A percentile compares a stretch with the other conserved stretches of the same genome.
phyloP scores from a whole-genome alignment of 2,113 vertebrate species.

The Phylloscopus trochiloides region DNA sequence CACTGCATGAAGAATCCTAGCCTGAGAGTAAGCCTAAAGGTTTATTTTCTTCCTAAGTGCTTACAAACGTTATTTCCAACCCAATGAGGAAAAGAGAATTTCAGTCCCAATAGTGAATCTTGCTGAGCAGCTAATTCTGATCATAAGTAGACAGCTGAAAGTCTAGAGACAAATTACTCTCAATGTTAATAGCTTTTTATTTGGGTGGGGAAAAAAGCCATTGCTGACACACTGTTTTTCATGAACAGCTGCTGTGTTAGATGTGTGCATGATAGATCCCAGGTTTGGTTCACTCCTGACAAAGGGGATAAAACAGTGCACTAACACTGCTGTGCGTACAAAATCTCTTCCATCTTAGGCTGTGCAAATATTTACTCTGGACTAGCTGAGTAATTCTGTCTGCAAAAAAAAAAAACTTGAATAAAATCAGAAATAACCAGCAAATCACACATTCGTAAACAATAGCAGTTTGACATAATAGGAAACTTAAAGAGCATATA shows the following conservation, averaged over 20 bases:
- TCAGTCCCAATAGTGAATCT: background rate
- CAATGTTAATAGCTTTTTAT: background rate
- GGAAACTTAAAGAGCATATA: background rate
- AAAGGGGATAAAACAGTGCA: slow-evolving; percentile 75
- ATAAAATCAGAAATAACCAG: slow-evolving; percentile 20
- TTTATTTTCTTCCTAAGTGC: background rate
- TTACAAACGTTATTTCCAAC: background rate
- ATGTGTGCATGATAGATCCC: background rate
- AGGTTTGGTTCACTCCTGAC: slow-evolving; percentile 67
- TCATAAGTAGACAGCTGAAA: background rate
- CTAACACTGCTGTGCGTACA: slow-evolving; percentile 33
- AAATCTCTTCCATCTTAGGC: slow-evolving; percentile 78
- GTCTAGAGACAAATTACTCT: background rate
- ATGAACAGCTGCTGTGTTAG: background rate
- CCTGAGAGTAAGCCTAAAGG: background rate
- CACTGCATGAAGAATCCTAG: background rate
- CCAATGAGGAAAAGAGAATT: background rate
- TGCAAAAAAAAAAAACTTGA: slow-evolving; percentile 69
- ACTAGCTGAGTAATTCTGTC: slow-evolving; percentile 56
- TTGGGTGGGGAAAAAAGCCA: background rate
- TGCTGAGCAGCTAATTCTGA: background rate
- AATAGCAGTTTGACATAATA: background rate
- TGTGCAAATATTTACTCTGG: slow-evolving; percentile 71
- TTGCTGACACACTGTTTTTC: background rate
- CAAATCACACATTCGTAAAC: background rate